phyloP scores from a whole-genome alignment of 2,113 vertebrate genomes.

The Saguinus midas region DNA sequence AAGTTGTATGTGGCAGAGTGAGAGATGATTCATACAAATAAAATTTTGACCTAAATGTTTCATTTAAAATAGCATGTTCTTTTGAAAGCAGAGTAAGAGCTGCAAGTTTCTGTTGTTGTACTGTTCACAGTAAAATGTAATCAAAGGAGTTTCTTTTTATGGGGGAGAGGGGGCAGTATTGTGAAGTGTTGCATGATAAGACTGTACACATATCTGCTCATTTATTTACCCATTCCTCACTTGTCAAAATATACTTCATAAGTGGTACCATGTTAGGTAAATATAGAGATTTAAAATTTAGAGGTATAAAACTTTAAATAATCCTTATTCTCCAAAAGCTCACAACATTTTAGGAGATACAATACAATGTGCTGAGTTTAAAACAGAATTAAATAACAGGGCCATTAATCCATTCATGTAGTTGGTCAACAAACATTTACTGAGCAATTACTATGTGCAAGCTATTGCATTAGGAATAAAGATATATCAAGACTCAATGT shows the following conservation, averaged over 20 bases:
- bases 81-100: not conserved
- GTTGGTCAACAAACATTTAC: not conserved
- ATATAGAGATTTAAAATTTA: not conserved
- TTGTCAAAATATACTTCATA: not conserved
- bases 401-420: not conserved
- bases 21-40: slow-evolving; percentile 18
- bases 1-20: not conserved
- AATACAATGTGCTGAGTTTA: not conserved
- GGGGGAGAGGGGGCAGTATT: too few species aligned
- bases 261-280: not conserved
- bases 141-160: not conserved
- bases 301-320: slow-evolving; percentile 9
- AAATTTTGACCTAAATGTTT: slow-evolving; percentile 19
- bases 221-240: not conserved
- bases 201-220: not conserved
- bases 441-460: not conserved
- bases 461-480: not conserved
- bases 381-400: not conserved
- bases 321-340: not conserved
- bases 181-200: not conserved
- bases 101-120: not conserved
- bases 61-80: slow-evolving; percentile 40
- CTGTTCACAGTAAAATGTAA: slow-evolving; percentile 22
- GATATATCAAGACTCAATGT: not conserved
- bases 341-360: not conserved